phyloP scores from a whole-genome alignment of 1,140 invertebrate genomes.

The Gerris buenoi region DNA sequence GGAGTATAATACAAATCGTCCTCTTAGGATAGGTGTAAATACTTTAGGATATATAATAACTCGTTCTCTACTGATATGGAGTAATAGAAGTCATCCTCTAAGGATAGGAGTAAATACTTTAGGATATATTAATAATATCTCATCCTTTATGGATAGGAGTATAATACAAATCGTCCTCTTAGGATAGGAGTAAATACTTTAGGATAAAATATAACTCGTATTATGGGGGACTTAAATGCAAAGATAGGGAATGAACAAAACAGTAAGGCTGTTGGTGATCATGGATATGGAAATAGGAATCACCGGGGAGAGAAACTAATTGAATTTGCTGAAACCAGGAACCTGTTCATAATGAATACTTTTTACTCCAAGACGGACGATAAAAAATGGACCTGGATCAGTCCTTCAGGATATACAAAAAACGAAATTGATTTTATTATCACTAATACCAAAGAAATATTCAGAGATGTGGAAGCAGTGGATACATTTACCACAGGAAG shows the following conservation, averaged over 20 bases:
- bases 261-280: background rate
- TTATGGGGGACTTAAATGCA: background rate
- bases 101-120: too few species aligned
- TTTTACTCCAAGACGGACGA: slow-evolving; percentile 18
- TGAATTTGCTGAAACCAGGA: slow-evolving; percentile 26
- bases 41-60: too few species aligned
- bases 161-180: too few species aligned
- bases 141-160: too few species aligned
- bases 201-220: too few species aligned
- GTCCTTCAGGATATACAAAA: background rate
- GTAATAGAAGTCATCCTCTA: too few species aligned
- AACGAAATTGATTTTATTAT: slow-evolving; percentile 2
- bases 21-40: too few species aligned
- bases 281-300: background rate
- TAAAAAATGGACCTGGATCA: background rate
- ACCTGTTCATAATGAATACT: slow-evolving; percentile 25
- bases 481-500: background rate
- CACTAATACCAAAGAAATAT: background rate
- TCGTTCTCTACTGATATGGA: too few species aligned
- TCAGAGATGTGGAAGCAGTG: background rate
- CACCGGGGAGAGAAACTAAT: background rate
- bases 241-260: background rate
- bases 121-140: too few species aligned
- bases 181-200: too few species aligned
- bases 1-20: too few species aligned